Evolutionary conservation across 92 coral and sea anemone genomes (phyloP), one percentile per base, ranked within the genome.

Genomic region (Paragorgia papillata): DNA sequence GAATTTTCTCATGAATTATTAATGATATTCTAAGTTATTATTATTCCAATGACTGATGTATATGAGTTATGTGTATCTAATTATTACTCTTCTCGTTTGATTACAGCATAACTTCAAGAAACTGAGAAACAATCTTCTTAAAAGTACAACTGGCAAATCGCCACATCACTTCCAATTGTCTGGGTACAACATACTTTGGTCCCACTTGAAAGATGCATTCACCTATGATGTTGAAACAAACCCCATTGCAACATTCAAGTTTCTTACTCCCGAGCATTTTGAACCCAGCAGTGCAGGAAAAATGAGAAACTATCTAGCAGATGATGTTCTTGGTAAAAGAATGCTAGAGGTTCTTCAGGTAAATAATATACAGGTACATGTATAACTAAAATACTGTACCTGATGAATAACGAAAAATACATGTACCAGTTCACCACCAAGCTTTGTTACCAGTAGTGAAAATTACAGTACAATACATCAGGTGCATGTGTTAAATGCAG

Each of bases 71-170:
- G 44, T 17, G 44, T 18, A 6, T 12, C 18, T 15, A 31, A 48
- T 19, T 2, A 51, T 65, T 17, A 4, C 20, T 26, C 31, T 15
- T 35, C 33, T 51, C 19, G 17, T 65, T 32, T 18, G 18, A 37
- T 66, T 66, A 1, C 51, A 66, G 84, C 84, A 68, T 39, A 80
- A 80, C n/a, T 80, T 80, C 78, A 80, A 80, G 48, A 80, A 67
- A 43, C 5, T 80, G 0, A 51, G 84, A n/a, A 80, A 80, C 57
- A 80, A 80, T 26, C 40, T 80, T 9, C 7, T 80, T 51, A 80
- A 80, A 17, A 67, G 84, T 30, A 37, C 69, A 15, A 39, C 84
- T 46, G 84, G 67, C 3, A 80, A 80, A 37, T 27, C 29, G 9
- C 84, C 78, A 9, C 67, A 77, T 2, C 66, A 66, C 53, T 80